A percentile compares a stretch with the other conserved stretches of the same genome.
phyloP scores from a whole-genome alignment of 2,888 invertebrate species.

The Cactoblastis cactorum region DNA sequence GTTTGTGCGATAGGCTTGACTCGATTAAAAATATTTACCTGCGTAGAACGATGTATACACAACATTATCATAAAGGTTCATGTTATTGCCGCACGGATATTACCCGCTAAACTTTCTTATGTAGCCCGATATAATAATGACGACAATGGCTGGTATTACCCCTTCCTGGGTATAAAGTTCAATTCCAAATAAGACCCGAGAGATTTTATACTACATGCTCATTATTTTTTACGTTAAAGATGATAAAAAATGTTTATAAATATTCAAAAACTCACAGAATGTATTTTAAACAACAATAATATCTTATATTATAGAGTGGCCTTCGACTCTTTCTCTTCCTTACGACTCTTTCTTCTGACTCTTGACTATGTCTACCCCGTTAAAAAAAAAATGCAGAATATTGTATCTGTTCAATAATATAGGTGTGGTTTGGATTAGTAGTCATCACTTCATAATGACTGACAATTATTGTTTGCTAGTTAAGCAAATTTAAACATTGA shows the following conservation, averaged over 20 bases:
- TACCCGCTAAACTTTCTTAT: constrained; percentile 44
- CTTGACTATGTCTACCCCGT: too few species aligned
- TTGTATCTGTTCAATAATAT: too few species aligned
- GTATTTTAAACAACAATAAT: too few species aligned
- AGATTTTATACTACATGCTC: neutral
- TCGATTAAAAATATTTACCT: constrained; percentile 13
- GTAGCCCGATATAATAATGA: constrained; percentile 36
- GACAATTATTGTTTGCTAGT: too few species aligned
- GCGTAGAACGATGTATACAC: constrained; percentile 33
- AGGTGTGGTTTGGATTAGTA: too few species aligned
- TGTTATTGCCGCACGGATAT: constrained; percentile 50
- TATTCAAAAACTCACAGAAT: neutral
- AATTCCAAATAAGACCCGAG: constrained; percentile 3
- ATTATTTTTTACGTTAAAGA: neutral
- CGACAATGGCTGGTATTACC: constrained; percentile 26
- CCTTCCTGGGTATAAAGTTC: constrained; percentile 5
- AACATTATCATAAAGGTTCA: constrained; percentile 55
- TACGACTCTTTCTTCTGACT: too few species aligned
- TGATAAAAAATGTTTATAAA: neutral
- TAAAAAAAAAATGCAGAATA: too few species aligned
- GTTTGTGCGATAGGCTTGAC: constrained; percentile 31
- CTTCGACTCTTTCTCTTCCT: too few species aligned
- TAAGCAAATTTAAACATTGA: too few species aligned
- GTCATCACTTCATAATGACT: too few species aligned
- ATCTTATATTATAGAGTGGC: too few species aligned